phyloP scores from a whole-genome alignment of 2,888 invertebrate species.

The Plebejus argus region DNA sequence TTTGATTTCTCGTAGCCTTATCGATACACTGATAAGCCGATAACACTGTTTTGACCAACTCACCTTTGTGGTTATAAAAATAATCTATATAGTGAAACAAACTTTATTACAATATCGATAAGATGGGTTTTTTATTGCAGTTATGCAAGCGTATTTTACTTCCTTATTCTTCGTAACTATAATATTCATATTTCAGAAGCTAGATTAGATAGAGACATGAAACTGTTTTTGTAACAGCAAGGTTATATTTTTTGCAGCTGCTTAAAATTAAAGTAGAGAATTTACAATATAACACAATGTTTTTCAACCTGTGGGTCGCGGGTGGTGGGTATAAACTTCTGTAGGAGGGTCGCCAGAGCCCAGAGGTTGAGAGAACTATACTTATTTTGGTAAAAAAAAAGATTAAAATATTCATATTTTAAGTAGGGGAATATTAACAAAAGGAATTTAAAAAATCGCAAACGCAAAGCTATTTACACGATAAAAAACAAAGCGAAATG shows the following conservation, averaged over 20 bases:
- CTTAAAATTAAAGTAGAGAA: not conserved
- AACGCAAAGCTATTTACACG: too few species aligned
- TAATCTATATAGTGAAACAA: slow-evolving; percentile 26
- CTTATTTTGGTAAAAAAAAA: too few species aligned
- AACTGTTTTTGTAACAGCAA: not conserved
- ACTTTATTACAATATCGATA: not conserved
- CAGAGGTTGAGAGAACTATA: too few species aligned
- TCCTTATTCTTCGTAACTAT: slow-evolving; percentile 1
- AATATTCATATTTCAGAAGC: not conserved
- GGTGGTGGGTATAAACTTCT: too few species aligned
- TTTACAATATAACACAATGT: too few species aligned
- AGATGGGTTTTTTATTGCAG: not conserved
- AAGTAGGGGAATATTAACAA: too few species aligned
- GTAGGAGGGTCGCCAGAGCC: too few species aligned
- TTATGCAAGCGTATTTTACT: not conserved
- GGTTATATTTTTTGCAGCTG: not conserved
- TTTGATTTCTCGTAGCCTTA: slow-evolving; percentile 51
- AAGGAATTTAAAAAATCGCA: too few species aligned
- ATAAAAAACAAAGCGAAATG: too few species aligned
- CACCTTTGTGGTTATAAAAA: slow-evolving; percentile 40
- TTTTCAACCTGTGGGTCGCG: too few species aligned
- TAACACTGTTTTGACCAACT: slow-evolving; percentile 53
- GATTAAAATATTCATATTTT: too few species aligned
- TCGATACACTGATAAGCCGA: slow-evolving; percentile 55
- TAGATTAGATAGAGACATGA: not conserved